Conservation (phyloP, 2,113 vertebrate genomes). For the Lagenorhynchus albirostris region DNA sequence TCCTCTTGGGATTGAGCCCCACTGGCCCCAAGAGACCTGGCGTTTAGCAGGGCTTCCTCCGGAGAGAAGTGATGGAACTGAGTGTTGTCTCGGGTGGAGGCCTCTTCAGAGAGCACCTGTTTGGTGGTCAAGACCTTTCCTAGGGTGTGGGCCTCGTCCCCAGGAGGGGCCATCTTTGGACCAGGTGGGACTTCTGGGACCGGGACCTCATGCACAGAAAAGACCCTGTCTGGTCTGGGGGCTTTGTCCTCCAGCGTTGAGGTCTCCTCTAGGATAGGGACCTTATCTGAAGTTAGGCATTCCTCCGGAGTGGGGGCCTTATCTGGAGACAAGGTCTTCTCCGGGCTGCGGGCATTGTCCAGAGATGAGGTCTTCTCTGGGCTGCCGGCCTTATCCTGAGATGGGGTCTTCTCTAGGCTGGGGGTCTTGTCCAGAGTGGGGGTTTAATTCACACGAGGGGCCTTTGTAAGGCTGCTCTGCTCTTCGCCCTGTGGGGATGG, state of each 20-base stretch:
- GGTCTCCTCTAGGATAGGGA: not conserved
- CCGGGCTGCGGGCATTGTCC: not conserved
- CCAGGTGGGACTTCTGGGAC: not conserved
- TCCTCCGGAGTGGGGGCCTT: not conserved
- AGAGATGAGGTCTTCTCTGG: not conserved
- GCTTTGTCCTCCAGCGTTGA: not conserved
- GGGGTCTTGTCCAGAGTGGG: not conserved
- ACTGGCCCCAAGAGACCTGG: not conserved
- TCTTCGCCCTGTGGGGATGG: slow-evolving; percentile 25
- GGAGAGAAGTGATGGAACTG: not conserved
- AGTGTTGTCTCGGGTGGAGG: not conserved
- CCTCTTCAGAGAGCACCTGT: not conserved
- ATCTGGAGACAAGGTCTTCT: not conserved
- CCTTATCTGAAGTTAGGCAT: not conserved
- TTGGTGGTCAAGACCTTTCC: not conserved
- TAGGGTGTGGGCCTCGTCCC: not conserved
- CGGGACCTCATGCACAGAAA: not conserved
- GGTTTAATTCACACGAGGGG: not conserved
- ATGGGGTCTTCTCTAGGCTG: not conserved
- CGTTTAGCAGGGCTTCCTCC: not conserved
- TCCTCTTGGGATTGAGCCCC: not conserved
- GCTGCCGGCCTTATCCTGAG: not conserved
- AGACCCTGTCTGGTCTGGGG: not conserved
- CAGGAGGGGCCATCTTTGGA: not conserved
- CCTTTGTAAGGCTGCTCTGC: not conserved